Percentiles rank a stretch among this genome's conserved stretches.
These are phyloP conservation scores for Cercopithecus neglectus DNA, from an alignment of 2,797 vertebrate genomes.

Conservation along the genomic window DNA sequence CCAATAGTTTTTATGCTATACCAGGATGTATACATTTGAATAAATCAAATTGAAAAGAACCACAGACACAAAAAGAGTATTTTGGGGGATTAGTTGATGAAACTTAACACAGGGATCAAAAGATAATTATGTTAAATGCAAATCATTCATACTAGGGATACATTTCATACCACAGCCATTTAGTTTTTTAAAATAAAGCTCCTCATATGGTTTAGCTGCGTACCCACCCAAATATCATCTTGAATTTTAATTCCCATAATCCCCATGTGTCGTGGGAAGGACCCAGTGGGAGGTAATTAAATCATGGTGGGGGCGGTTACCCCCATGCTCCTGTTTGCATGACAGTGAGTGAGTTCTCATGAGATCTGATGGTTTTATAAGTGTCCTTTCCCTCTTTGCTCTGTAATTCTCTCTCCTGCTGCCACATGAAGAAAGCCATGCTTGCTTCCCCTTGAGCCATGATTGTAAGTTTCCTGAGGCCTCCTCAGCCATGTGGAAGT, in stretches of 20 bases:
- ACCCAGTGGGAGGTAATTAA: neutral
- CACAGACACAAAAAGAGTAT: slow-evolving; percentile 16
- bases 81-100: neutral
- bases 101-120: neutral
- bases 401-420: neutral
- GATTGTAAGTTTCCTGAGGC: neutral
- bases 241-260: neutral
- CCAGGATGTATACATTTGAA: neutral
- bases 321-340: neutral
- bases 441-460: neutral
- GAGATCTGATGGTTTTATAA: neutral
- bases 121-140: neutral
- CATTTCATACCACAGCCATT: neutral
- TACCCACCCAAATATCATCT: neutral
- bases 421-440: neutral
- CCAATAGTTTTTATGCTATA: neutral
- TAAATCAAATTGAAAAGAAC: slow-evolving; percentile 11
- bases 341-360: neutral
- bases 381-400: neutral
- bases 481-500: neutral
- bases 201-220: neutral
- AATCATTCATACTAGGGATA: neutral
- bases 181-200: slow-evolving; percentile 15
- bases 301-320: neutral
- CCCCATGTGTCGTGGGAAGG: neutral